These are phyloP conservation scores for Drosophila mayaguana DNA, from an alignment of 2,888 invertebrate genomes.

Conservation along the genomic window DNA sequence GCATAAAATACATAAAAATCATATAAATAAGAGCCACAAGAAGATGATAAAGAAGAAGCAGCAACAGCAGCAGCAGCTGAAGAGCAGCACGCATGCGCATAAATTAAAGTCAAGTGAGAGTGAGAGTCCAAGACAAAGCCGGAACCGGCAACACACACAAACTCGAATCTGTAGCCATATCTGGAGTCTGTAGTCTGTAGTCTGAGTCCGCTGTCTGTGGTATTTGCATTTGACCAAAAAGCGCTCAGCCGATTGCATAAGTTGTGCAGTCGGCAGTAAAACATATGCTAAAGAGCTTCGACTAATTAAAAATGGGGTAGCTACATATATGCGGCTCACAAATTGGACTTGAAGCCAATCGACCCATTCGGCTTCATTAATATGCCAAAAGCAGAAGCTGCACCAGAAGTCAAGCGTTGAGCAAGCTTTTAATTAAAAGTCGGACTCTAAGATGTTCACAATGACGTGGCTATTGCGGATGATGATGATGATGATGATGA, in stretches of 20 bases:
- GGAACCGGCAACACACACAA: conserved; percentile 16
- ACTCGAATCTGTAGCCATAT: conserved; percentile 9
- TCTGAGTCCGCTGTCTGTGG: neutral
- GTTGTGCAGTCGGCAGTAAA: conserved; percentile 38
- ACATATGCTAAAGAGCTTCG: conserved; percentile 50
- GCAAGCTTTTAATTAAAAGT: conserved; percentile 66
- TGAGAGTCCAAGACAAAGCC: conserved; percentile 43
- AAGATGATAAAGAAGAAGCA: conserved; percentile 15
- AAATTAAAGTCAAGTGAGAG: conserved; percentile 58
- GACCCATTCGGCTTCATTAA: conserved; percentile 46
- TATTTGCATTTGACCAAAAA: conserved; percentile 47
- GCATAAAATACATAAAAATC: conserved; percentile 78
- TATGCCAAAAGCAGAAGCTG: conserved; percentile 29
- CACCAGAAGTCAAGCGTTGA: conserved; percentile 51
- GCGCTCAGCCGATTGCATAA: conserved; percentile 40
- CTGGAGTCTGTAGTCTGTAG: neutral
- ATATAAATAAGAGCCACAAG: conserved; percentile 62
- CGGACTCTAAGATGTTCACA: neutral
- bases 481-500: conserved; percentile 4
- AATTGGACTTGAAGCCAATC: conserved; percentile 50
- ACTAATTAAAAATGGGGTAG: conserved; percentile 50
- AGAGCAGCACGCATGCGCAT: conserved; percentile 46
- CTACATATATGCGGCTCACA: conserved; percentile 16
- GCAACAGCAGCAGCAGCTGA: conserved; percentile 2
- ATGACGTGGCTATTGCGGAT: neutral